These are phyloP conservation scores for Capreolus pygargus DNA, from an alignment of 2,113 vertebrate genomes.

Conservation along the genomic window DNA sequence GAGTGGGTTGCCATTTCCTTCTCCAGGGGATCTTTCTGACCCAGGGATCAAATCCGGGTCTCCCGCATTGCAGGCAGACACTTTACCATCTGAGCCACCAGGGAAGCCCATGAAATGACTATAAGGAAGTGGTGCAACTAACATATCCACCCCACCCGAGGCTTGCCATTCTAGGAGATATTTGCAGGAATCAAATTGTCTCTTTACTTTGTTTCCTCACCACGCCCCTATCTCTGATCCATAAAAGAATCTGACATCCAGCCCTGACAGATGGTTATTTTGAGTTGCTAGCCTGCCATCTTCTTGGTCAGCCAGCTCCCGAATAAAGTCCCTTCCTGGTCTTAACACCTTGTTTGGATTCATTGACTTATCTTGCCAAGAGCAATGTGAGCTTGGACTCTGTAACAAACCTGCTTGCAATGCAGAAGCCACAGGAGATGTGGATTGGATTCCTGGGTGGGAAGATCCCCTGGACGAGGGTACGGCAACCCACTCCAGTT, in stretches of 20 bases:
- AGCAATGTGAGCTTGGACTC: neutral
- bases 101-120: neutral
- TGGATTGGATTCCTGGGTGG: neutral
- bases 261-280: neutral
- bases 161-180: neutral
- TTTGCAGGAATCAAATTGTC: neutral
- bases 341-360: neutral
- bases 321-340: neutral
- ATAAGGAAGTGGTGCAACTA: neutral
- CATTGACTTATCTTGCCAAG: neutral
- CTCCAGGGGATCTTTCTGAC: too few relatives aligned
- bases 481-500: neutral
- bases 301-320: neutral
- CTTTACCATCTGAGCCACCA: too few relatives aligned
- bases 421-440: neutral
- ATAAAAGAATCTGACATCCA: neutral
- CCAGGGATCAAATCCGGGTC: too few relatives aligned
- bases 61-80: too few relatives aligned
- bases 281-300: neutral
- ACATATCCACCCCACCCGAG: neutral
- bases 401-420: neutral
- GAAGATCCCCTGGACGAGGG: neutral
- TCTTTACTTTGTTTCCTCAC: neutral
- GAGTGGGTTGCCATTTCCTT: too few relatives aligned
- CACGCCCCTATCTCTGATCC: neutral